A percentile compares a stretch with the other conserved stretches of the same genome.
phyloP scores from a whole-genome alignment of 1,140 invertebrate species.

The Drosophila lini region DNA sequence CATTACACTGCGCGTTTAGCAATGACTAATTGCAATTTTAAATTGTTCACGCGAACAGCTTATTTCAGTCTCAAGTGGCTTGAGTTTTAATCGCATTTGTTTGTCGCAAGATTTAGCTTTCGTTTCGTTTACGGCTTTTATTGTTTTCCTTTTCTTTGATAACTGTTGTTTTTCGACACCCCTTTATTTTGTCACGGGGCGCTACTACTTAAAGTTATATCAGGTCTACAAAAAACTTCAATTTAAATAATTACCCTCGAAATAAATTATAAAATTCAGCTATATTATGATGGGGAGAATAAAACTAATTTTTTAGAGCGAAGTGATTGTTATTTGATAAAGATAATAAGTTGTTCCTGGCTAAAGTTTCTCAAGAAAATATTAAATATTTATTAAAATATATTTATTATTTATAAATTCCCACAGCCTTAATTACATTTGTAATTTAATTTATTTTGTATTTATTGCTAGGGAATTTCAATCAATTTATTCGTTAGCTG shows the following conservation, averaged over 20 bases:
- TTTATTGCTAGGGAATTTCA: background rate
- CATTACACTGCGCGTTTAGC: constrained; percentile 22
- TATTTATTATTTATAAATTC: background rate
- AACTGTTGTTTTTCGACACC: constrained; percentile 19
- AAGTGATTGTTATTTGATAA: background rate
- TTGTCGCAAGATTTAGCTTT: constrained; percentile 43
- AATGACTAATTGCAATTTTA: constrained; percentile 60
- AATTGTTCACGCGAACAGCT: constrained; percentile 30
- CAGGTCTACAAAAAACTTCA: background rate
- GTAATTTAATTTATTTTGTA: background rate
- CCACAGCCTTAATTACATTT: too few relatives aligned
- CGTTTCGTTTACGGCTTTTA: constrained; percentile 19
- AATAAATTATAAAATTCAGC: too few relatives aligned
- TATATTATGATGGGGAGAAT: background rate
- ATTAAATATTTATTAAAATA: background rate
- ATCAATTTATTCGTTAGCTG: background rate
- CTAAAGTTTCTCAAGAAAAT: background rate
- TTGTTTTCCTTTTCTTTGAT: constrained; percentile 16
- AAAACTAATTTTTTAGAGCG: background rate
- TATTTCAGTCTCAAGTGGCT: constrained; percentile 24
- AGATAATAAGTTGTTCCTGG: too few relatives aligned
- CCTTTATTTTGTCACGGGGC: background rate
- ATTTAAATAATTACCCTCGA: too few relatives aligned
- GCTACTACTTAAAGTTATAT: background rate
- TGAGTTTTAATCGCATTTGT: constrained; percentile 46